Evolutionary conservation across 2,888 invertebrate species (phyloP), one percentile per base, ranked within the genome.

Genomic region (Pasiphila rectangulata): DNA sequence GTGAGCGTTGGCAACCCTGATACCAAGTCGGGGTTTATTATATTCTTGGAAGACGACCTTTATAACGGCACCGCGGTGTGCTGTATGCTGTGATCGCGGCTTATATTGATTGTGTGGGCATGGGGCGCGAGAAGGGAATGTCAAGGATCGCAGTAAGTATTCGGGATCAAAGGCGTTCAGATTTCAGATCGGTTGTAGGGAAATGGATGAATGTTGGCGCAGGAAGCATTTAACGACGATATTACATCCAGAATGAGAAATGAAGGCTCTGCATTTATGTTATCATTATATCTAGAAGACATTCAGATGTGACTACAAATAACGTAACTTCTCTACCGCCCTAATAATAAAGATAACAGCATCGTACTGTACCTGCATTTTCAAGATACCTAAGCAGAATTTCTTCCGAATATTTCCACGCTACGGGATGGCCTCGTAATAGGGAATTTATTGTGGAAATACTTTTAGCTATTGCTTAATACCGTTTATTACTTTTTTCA

Each of bases 111-210:
- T 56, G 52, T 54, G 36, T 21, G 39, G 39, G 46, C 41, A 37
- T 36, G 36, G 37, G 37, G 37, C 21, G 57, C 46, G 51, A 59
- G 59, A 45, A 55, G 61, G 64, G 64, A 75, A 75, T 73, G 74
- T 67, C 72, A 69, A 56, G 63, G 62, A 67, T 64, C 59, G 47
- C 51, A 52, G 59, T 52, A 60, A 52, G 59, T 52, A 60, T 41
- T 36, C 12, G 24, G 24, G 27, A 25, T 36, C 39, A 30, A 23
- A 6, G 17, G 27, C 17, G 23, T 16, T n/a, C n/a, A n/a, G n/a
- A n/a, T n/a, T n/a, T n/a, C n/a, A n/a, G n/a, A n/a, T n/a, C n/a
- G n/a, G n/a, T n/a, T n/a, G n/a, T n/a, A n/a, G n/a, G n/a, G n/a
- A n/a, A n/a, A n/a, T n/a, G n/a, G n/a, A n/a, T n/a, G n/a, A n/a